Evolutionary conservation across 64 coral and sea anemone species (phyloP).

Genomic region (Actinia equina): DNA sequence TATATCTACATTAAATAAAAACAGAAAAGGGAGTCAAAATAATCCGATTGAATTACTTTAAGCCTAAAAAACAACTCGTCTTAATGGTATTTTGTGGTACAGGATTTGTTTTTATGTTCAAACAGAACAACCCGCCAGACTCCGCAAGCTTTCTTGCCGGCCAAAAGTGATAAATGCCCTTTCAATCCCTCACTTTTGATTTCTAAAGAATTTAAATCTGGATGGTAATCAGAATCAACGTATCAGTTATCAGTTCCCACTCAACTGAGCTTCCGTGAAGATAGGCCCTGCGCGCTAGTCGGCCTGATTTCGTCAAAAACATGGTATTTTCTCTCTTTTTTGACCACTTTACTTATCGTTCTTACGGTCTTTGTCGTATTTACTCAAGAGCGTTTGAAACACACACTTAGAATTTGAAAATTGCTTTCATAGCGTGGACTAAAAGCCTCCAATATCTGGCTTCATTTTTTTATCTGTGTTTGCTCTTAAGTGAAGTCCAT

Average conservation of each 20-base stretch:
- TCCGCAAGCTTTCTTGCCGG: background rate
- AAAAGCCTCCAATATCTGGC: slow-evolving; percentile 1
- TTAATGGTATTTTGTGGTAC: background rate
- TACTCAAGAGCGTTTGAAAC: slow-evolving; percentile 5
- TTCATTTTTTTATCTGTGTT: slow-evolving; percentile 4
- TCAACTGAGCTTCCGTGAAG: no score
- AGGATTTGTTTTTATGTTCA: background rate
- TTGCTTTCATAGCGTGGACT: background rate
- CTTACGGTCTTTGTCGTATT: background rate
- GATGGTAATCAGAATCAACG: no score
- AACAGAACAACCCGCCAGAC: background rate
- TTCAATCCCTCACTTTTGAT: background rate
- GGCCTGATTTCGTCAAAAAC: background rate
- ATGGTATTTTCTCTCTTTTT: background rate
- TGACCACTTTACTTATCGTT: background rate
- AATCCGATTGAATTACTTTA: background rate
- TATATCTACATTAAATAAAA: background rate
- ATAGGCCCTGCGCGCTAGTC: background rate
- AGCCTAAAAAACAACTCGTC: background rate
- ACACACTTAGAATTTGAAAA: background rate
- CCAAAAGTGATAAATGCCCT: background rate
- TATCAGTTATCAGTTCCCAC: no score
- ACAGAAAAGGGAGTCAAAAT: background rate
- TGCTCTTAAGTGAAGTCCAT: slow-evolving; percentile 17
- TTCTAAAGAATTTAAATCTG: background rate